Evolutionary conservation across 2,797 vertebrate species (phyloP).

Genomic region (Helicolenus hilgendorfi): DNA sequence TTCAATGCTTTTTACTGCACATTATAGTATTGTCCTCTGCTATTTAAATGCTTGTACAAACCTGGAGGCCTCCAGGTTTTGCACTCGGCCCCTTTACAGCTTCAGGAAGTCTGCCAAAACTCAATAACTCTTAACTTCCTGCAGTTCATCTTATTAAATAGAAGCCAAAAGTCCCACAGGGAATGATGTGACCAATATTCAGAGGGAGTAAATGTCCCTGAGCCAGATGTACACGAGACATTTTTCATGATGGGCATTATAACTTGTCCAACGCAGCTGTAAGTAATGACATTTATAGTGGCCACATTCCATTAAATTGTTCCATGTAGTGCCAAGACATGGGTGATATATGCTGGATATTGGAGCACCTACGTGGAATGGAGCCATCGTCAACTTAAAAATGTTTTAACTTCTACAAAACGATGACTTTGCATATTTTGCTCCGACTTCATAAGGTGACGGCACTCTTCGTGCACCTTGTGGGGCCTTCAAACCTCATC

Average conservation of each 20-base stretch:
- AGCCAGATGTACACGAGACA: conserved; percentile 25
- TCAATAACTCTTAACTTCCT: conserved; percentile 45
- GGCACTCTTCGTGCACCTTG: not conserved
- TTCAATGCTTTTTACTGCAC: conserved; percentile 15
- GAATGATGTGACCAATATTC: conserved; percentile 29
- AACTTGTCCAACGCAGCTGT: conserved; percentile 28
- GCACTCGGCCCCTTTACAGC: conserved; percentile 53
- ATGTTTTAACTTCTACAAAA: not conserved
- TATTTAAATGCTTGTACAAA: conserved; percentile 41
- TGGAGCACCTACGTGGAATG: not conserved
- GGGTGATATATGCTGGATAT: not conserved
- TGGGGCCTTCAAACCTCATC: not conserved
- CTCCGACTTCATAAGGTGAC: not conserved
- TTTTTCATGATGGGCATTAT: conserved; percentile 21
- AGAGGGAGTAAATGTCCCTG: conserved; percentile 30
- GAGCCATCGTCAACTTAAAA: not conserved
- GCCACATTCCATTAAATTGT: conserved; percentile 5
- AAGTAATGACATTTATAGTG: conserved; percentile 27
- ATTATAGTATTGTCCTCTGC: conserved; percentile 16
- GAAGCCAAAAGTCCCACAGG: conserved; percentile 42
- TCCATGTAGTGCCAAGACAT: not conserved
- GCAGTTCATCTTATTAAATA: conserved; percentile 68
- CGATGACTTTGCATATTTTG: not conserved
- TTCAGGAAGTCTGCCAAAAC: conserved; percentile 62
- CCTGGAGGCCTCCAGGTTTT: conserved; percentile 30